Evolutionary conservation across 2,888 invertebrate species (phyloP).

Genomic region (Pammene fasciana): DNA sequence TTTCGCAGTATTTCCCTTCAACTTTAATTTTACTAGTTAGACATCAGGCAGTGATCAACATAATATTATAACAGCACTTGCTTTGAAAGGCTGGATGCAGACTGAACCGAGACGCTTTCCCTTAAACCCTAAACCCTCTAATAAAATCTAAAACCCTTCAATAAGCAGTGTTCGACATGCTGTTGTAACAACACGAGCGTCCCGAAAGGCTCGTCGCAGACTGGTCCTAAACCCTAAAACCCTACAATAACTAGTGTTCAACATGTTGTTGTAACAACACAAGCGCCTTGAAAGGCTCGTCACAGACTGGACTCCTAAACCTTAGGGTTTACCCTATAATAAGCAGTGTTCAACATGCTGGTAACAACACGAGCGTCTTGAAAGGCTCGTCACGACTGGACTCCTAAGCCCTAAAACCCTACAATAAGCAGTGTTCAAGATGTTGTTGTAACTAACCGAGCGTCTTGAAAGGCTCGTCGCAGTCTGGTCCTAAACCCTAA

Average conservation of each 20-base stretch:
- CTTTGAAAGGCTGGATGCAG: too few relatives aligned
- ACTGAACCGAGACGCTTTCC: too few relatives aligned
- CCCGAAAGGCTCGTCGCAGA: constrained; percentile 81
- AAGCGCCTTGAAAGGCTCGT: constrained; percentile 76
- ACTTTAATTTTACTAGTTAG: too few relatives aligned
- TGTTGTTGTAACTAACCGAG: constrained; percentile 82
- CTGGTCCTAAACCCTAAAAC: constrained; percentile 56
- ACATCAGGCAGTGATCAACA: too few relatives aligned
- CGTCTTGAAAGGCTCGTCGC: constrained; percentile 78
- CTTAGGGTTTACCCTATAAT: too few relatives aligned
- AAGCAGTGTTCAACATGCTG: too few relatives aligned
- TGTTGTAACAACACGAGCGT: constrained; percentile 80
- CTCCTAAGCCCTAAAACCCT: constrained; percentile 25
- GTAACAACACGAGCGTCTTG: too few relatives aligned
- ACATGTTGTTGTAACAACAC: constrained; percentile 83
- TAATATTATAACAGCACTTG: too few relatives aligned
- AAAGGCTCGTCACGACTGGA: too few relatives aligned
- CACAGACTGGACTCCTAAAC: too few relatives aligned
- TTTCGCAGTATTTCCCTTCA: too few relatives aligned
- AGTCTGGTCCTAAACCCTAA: constrained; percentile 78
- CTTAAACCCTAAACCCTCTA: constrained; percentile 42
- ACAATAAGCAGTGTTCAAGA: constrained; percentile 76
- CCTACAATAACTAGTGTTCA: constrained; percentile 70
- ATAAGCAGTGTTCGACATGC: constrained; percentile 81
- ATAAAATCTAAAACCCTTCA: too few relatives aligned